Conservation (phyloP, 2,888 invertebrate genomes). For the Branchipolynoe longqiensis region DNA sequence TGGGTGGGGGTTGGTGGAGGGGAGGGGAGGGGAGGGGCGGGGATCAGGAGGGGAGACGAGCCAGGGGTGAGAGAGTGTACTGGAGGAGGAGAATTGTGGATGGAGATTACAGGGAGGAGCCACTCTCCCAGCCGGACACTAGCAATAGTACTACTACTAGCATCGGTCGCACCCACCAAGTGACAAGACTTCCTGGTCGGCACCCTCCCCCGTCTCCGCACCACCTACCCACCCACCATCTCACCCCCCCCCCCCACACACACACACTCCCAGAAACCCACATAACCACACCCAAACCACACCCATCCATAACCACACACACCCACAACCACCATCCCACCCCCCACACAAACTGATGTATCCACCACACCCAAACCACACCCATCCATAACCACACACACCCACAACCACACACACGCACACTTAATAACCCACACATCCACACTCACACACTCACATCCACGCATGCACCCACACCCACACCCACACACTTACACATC, state of each 20-base stretch:
- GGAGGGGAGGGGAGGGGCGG: background rate
- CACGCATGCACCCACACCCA: background rate
- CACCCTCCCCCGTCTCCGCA: too few relatives aligned
- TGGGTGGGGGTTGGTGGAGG: slow-evolving; percentile 5
- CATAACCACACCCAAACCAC: background rate
- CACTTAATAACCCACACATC: background rate
- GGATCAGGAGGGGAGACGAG: background rate
- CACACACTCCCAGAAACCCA: background rate
- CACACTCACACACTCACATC: background rate
- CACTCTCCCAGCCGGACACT: too few relatives aligned
- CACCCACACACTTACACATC: background rate
- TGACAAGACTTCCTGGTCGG: too few relatives aligned
- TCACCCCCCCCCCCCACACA: background rate
- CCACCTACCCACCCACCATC: background rate
- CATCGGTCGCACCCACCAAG: too few relatives aligned
- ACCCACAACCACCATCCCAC: background rate
- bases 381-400: background rate
- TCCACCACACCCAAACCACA: background rate
- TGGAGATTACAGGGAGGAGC: too few relatives aligned
- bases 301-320: background rate
- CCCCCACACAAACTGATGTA: background rate
- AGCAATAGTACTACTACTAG: too few relatives aligned
- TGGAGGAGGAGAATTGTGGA: too few relatives aligned
- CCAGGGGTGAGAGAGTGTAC: too few relatives aligned
- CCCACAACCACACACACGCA: background rate